phyloP scores from a whole-genome alignment of 2,797 vertebrate genomes.

The Kryptolebias ocellatus region DNA sequence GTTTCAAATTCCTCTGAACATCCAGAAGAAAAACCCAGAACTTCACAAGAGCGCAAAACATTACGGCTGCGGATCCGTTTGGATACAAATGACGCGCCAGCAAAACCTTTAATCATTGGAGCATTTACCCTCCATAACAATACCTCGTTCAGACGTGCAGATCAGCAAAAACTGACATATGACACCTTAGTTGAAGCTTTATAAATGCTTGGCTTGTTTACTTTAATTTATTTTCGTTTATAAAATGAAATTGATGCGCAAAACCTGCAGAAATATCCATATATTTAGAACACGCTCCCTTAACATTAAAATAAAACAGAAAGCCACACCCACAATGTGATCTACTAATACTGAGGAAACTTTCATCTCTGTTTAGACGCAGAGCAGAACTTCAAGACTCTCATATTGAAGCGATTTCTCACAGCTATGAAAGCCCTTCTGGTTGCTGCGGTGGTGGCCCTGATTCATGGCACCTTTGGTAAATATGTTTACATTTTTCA shows the following conservation, averaged over 20 bases:
- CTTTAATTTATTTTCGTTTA: not conserved
- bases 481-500: conserved; percentile 56
- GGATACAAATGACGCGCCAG: conserved; percentile 58
- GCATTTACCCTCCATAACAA: not conserved
- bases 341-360: conserved; percentile 37
- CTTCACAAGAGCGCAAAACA: not conserved
- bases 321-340: conserved; percentile 54
- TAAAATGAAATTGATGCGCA: not conserved
- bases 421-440: conserved; percentile 65
- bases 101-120: conserved; percentile 11
- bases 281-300: conserved; percentile 25
- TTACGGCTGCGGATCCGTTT: not conserved
- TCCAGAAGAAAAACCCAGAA: not conserved
- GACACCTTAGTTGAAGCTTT: not conserved
- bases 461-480: conserved; percentile 67
- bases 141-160: not conserved
- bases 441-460: conserved; percentile 30
- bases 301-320: conserved; percentile 15
- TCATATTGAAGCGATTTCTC: not conserved
- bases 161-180: conserved; percentile 3
- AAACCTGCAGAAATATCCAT: not conserved
- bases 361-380: conserved; percentile 48
- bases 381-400: not conserved
- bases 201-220: not conserved
- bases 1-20: not conserved